These are phyloP conservation scores for Cynoglossus semilaevis DNA, from an alignment of 2,113 vertebrate species.

Conservation along the genomic window DNA sequence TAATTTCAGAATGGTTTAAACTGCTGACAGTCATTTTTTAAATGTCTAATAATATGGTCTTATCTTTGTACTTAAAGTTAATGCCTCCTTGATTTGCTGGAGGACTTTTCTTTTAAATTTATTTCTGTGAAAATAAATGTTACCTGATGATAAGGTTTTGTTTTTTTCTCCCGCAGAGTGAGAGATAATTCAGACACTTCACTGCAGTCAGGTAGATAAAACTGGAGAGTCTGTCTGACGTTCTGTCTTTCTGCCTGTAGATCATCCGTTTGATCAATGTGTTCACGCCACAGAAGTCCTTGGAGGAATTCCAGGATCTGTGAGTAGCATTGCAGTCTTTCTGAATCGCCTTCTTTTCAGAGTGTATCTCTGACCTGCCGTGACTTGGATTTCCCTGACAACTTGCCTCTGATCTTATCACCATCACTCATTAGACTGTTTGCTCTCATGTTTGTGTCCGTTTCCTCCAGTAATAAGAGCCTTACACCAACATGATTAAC, in stretches of 20 bases:
- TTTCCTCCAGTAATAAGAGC: no score
- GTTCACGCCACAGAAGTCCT: slow-evolving; percentile 96
- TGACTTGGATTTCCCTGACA: not conserved
- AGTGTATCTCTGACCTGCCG: no score
- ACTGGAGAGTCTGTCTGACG: slow-evolving; percentile 27
- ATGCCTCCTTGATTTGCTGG: not conserved
- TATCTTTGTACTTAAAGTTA: not conserved
- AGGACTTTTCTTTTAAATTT: not conserved
- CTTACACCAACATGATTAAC: no score
- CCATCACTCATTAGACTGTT: not conserved
- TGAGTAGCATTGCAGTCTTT: slow-evolving; percentile 75
- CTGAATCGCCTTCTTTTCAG: no score
- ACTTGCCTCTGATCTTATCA: slow-evolving; percentile 1
- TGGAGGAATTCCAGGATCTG: slow-evolving; percentile 99
- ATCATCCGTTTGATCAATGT: slow-evolving; percentile 98
- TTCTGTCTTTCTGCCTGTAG: slow-evolving; percentile 75
- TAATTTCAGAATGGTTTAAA: not conserved
- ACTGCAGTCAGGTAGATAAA: no score
- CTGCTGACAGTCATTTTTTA: not conserved
- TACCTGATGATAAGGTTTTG: not conserved
- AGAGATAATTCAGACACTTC: no score
- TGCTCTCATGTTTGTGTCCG: not conserved
- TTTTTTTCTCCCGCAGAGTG: not conserved
- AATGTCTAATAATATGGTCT: slow-evolving; percentile 1
- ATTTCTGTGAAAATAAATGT: no score